phyloP scores from a whole-genome alignment of 2,797 vertebrate species.

The Pangasius krempfi region DNA sequence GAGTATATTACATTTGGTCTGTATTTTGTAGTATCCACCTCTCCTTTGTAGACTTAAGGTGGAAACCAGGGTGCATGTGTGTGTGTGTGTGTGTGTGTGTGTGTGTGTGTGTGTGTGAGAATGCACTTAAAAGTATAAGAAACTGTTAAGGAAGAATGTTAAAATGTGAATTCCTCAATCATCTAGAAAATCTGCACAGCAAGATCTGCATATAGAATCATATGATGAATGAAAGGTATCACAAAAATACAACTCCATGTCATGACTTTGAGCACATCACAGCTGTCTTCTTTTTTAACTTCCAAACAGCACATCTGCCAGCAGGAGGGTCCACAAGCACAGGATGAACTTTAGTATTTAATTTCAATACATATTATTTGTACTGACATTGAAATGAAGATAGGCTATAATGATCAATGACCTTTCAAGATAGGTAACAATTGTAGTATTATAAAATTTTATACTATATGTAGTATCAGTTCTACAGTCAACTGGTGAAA shows the following conservation, averaged over 20 bases:
- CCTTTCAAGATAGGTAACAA: too few species aligned
- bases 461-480: neutral
- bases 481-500: too few species aligned
- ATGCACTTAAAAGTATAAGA: neutral
- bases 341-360: neutral
- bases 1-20: neutral
- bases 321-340: neutral
- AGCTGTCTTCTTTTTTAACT: neutral
- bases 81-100: neutral
- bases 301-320: neutral
- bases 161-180: neutral
- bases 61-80: conserved; percentile 12
- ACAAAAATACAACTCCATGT: neutral
- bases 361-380: too few species aligned
- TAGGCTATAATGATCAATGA: too few species aligned
- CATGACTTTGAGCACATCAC: neutral
- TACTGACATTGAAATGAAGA: too few species aligned
- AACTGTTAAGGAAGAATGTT: neutral
- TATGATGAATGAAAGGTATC: neutral
- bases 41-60: conserved; percentile 35
- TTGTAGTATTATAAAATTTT: neutral
- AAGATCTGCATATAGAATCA: neutral
- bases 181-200: neutral
- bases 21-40: neutral
- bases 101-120: neutral